Evolutionary conservation across 2,797 vertebrate species (phyloP).

Genomic region (Paedocypris micromegethes): DNA sequence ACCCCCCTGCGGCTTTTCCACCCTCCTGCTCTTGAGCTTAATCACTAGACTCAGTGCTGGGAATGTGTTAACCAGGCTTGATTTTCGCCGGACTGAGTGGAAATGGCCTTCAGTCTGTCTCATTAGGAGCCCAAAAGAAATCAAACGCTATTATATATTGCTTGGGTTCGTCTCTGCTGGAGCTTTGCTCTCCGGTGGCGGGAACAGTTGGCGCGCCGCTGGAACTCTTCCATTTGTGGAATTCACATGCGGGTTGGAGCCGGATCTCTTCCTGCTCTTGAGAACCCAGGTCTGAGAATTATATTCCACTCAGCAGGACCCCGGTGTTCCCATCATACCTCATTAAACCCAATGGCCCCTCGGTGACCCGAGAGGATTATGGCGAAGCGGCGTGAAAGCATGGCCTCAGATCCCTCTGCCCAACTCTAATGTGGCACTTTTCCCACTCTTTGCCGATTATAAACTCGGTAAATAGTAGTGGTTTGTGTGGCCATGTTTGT

Average conservation of each 20-base stretch:
- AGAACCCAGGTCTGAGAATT: slow-evolving; percentile 11
- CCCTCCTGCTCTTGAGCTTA: slow-evolving; percentile 65
- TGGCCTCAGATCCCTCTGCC: slow-evolving; percentile 28
- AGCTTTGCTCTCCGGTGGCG: background rate
- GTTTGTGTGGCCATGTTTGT: background rate
- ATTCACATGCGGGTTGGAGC: slow-evolving; percentile 9
- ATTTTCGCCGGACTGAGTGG: slow-evolving; percentile 3
- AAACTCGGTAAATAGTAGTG: background rate
- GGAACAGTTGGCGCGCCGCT: slow-evolving; percentile 11
- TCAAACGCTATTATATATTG: slow-evolving; percentile 40
- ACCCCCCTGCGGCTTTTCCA: slow-evolving; percentile 58
- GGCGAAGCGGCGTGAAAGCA: slow-evolving; percentile 8
- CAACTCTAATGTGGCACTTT: background rate
- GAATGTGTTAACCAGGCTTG: slow-evolving; percentile 58
- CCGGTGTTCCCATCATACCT: slow-evolving; percentile 27
- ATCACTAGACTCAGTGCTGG: slow-evolving; percentile 59
- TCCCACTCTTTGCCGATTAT: background rate
- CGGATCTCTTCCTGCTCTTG: slow-evolving; percentile 13
- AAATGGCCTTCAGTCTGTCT: slow-evolving; percentile 10
- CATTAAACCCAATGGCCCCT: slow-evolving; percentile 30
- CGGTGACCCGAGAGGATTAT: slow-evolving; percentile 37
- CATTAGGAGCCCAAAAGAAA: slow-evolving; percentile 38
- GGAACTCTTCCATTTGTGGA: background rate
- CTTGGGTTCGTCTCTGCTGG: slow-evolving; percentile 1
- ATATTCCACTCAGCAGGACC: slow-evolving; percentile 22